These are phyloP conservation scores for Bujurquina vittata DNA, from an alignment of 2,113 vertebrate genomes.

Conservation along the genomic window DNA sequence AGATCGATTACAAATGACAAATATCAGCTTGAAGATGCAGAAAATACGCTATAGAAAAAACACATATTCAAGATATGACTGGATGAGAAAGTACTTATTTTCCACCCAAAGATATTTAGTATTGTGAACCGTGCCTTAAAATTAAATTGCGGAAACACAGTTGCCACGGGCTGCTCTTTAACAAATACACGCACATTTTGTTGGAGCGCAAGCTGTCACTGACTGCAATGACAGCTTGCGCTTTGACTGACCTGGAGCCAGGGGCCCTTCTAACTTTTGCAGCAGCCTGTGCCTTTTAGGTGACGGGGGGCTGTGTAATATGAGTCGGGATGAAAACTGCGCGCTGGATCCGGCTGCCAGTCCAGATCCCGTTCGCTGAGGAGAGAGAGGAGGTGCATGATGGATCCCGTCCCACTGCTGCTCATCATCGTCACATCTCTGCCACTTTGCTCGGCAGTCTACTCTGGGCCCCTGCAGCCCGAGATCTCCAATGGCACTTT, in stretches of 20 bases:
- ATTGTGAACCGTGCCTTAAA: neutral
- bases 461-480: constrained; percentile 89
- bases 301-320: constrained; percentile 68
- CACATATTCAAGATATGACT: neutral
- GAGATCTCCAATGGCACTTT: constrained; percentile 97
- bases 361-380: constrained; percentile 53
- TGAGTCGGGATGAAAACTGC: constrained; percentile 67
- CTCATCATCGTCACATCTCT: constrained; percentile 59
- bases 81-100: neutral
- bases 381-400: constrained; percentile 59
- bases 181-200: neutral
- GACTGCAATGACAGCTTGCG: neutral
- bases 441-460: constrained; percentile 78
- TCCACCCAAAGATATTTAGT: neutral
- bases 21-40: neutral
- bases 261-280: constrained; percentile 40
- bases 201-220: neutral
- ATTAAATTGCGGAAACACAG: neutral
- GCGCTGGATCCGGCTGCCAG: constrained; percentile 38
- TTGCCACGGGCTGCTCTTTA: too few relatives aligned
- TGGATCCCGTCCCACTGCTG: constrained; percentile 68
- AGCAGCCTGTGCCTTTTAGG: constrained; percentile 63
- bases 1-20: neutral
- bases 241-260: constrained; percentile 19
- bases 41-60: neutral